These are phyloP conservation scores for Xenops minutus DNA, from an alignment of 2,797 vertebrate species.

Conservation along the genomic window DNA sequence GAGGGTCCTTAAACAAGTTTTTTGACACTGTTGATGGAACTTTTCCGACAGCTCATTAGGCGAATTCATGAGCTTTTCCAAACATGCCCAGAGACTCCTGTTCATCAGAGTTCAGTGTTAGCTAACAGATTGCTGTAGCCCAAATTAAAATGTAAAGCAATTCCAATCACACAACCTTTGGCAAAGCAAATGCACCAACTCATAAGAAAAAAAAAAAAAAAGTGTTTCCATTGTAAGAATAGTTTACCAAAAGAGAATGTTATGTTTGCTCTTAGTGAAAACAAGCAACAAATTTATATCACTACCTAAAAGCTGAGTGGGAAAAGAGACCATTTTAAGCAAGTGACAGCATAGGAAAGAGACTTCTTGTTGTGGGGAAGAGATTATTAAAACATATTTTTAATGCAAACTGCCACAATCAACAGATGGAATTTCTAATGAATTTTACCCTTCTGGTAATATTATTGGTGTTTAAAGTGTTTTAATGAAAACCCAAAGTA, in stretches of 20 bases:
- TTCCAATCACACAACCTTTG: conserved; percentile 10
- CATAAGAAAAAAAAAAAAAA: not conserved
- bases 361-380: conserved; percentile 14
- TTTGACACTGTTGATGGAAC: conserved; percentile 22
- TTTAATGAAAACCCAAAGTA: not conserved
- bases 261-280: conserved; percentile 45
- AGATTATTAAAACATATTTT: conserved; percentile 29
- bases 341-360: not conserved
- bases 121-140: conserved; percentile 31
- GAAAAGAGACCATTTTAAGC: conserved; percentile 2
- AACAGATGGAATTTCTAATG: conserved; percentile 39
- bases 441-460: conserved; percentile 2
- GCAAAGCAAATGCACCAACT: conserved; percentile 2
- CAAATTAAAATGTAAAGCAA: conserved; percentile 57
- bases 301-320: not conserved
- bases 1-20: conserved; percentile 30
- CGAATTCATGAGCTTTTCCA: conserved; percentile 20
- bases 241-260: conserved; percentile 3
- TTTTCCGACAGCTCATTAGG: conserved; percentile 38
- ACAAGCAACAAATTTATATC: not conserved
- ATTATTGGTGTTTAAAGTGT: not conserved
- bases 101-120: conserved; percentile 7
- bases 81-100: conserved; percentile 1
- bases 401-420: not conserved
- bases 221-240: not conserved